Evolutionary conservation across 2,113 vertebrate genomes (phyloP).

Genomic region (Entomyzon cyanotis): DNA sequence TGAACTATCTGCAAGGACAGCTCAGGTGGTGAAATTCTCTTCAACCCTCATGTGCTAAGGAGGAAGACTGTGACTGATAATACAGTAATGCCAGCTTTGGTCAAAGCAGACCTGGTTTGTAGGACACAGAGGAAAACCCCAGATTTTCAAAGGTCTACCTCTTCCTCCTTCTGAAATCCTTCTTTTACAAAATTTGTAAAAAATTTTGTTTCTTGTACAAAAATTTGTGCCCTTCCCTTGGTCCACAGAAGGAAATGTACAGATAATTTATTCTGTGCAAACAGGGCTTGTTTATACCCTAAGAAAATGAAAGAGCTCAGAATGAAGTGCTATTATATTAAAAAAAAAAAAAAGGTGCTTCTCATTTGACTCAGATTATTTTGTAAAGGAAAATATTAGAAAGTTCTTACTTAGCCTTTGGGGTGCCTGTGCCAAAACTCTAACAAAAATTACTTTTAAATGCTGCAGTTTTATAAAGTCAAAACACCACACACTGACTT

Average conservation of each 20-base stretch:
- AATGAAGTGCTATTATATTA: neutral
- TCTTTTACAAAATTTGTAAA: too few relatives aligned
- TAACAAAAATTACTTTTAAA: neutral
- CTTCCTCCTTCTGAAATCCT: neutral
- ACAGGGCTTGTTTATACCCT: neutral
- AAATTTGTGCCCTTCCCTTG: neutral
- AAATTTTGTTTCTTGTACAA: too few relatives aligned
- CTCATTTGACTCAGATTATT: constrained; percentile 6
- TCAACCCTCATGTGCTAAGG: neutral
- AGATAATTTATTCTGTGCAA: neutral
- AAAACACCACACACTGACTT: neutral
- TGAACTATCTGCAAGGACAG: neutral
- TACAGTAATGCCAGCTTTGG: accelerated
- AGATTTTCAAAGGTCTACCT: neutral
- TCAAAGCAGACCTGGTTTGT: neutral
- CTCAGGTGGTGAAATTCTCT: neutral
- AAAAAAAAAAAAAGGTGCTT: neutral
- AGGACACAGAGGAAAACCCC: neutral
- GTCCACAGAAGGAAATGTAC: neutral
- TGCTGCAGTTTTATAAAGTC: neutral
- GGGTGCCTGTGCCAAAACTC: neutral
- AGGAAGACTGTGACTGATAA: neutral
- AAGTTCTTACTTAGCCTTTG: neutral
- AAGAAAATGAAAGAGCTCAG: neutral
- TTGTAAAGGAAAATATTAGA: neutral